Evolutionary conservation across 2,888 invertebrate genomes (phyloP).

Genomic region (Cosmorhoe ocellata): DNA sequence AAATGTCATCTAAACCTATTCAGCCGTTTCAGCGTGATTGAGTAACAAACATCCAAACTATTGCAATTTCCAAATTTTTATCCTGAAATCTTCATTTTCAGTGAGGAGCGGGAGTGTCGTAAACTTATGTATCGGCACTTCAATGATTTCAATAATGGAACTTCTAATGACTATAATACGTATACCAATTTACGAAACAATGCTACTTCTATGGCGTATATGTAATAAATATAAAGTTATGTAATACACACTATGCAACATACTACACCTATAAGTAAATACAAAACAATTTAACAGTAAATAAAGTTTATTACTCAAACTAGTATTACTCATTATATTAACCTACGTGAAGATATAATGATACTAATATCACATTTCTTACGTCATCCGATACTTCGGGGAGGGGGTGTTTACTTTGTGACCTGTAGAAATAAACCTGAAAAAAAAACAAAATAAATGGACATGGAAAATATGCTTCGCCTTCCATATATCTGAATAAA

Average conservation of each 20-base stretch:
- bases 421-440: background rate
- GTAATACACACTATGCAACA: no score
- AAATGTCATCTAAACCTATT: no score
- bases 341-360: background rate
- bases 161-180: conserved; percentile 49
- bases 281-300: no score
- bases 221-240: no score
- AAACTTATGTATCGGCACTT: conserved; percentile 69
- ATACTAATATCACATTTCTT: conserved; percentile 3
- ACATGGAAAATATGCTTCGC: no score
- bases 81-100: conserved; percentile 38
- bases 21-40: no score
- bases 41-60: no score
- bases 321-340: background rate
- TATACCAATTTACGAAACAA: conserved; percentile 43
- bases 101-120: conserved; percentile 68
- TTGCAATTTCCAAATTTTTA: no score
- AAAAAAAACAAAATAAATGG: background rate
- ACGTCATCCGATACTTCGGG: background rate
- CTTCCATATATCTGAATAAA: no score
- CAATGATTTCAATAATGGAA: conserved; percentile 68
- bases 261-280: no score
- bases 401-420: no score
- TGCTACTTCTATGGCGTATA: conserved; percentile 35
- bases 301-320: background rate